Conservation (phyloP, 1,140 invertebrate species). For the Brachionus calyciflorus region DNA sequence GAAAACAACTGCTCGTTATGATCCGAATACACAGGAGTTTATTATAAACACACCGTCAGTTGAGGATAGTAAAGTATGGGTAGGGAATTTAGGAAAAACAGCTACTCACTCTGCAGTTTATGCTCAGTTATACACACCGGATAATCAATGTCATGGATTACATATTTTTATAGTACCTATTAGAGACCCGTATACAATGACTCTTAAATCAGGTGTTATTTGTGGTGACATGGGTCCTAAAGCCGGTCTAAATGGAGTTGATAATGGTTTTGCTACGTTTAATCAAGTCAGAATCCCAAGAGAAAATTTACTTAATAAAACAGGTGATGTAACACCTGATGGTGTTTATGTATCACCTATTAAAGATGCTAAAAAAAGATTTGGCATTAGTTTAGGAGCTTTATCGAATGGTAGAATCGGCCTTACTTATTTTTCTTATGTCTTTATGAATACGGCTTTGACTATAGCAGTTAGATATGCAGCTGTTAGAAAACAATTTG, state of each 20-base stretch:
- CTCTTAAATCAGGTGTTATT: conserved; percentile 71
- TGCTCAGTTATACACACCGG: conserved; percentile 78
- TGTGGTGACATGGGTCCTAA: conserved; percentile 86
- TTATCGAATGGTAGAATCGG: conserved; percentile 77
- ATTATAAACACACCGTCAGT: conserved; percentile 85
- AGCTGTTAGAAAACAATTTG: conserved; percentile 83
- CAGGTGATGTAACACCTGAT: conserved; percentile 77
- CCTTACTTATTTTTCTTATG: conserved; percentile 68
- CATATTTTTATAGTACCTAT: conserved; percentile 80
- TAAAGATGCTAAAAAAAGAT: conserved; percentile 58
- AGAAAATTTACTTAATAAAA: conserved; percentile 77
- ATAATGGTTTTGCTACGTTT: conserved; percentile 67
- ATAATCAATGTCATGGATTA: conserved; percentile 77
- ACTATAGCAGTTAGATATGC: conserved; percentile 85
- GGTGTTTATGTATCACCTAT: conserved; percentile 74
- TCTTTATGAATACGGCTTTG: conserved; percentile 70
- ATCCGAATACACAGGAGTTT: conserved; percentile 72
- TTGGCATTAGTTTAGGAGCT: conserved; percentile 68
- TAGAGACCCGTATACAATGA: conserved; percentile 71
- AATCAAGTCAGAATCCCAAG: conserved; percentile 80
- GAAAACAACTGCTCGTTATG: conserved; percentile 82
- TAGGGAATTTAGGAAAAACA: conserved; percentile 68
- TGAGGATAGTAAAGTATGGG: conserved; percentile 93
- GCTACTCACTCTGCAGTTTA: conserved; percentile 82
- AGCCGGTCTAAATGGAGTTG: conserved; percentile 50